Conservation (phyloP, 2,113 vertebrate species). For the Passer domesticus region DNA sequence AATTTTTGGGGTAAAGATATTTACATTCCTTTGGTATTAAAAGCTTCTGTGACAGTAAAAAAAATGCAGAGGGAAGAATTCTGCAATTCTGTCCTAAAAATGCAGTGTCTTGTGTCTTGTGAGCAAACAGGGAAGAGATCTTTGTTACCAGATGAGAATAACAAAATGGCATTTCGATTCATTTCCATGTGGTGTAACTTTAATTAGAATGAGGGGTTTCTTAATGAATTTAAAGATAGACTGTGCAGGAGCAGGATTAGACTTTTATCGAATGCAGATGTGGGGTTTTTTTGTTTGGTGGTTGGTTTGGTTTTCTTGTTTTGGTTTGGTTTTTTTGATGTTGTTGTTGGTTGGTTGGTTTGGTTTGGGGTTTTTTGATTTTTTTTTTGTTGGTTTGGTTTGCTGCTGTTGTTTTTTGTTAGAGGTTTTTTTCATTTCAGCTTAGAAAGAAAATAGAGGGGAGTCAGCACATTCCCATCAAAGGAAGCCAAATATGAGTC, state of each 20-base stretch:
- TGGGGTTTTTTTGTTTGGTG: not conserved
- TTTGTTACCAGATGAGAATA: not conserved
- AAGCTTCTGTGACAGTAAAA: not conserved
- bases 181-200: not conserved
- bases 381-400: not conserved
- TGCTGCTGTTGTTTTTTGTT: not conserved
- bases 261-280: conserved; percentile 16
- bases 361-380: no score
- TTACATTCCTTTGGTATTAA: not conserved
- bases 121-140: not conserved
- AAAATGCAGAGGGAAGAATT: not conserved
- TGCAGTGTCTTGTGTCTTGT: not conserved
- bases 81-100: not conserved
- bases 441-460: not conserved
- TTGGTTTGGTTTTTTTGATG: not conserved
- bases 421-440: not conserved
- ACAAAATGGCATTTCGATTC: not conserved
- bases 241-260: not conserved
- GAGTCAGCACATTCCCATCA: not conserved
- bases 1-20: not conserved
- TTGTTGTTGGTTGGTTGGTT: not conserved
- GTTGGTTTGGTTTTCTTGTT: not conserved
- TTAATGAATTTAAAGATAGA: conserved; percentile 11
- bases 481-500: not conserved
- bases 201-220: not conserved